phyloP scores from a whole-genome alignment of 2,113 vertebrate genomes.

The Ancistrus triradiatus region DNA sequence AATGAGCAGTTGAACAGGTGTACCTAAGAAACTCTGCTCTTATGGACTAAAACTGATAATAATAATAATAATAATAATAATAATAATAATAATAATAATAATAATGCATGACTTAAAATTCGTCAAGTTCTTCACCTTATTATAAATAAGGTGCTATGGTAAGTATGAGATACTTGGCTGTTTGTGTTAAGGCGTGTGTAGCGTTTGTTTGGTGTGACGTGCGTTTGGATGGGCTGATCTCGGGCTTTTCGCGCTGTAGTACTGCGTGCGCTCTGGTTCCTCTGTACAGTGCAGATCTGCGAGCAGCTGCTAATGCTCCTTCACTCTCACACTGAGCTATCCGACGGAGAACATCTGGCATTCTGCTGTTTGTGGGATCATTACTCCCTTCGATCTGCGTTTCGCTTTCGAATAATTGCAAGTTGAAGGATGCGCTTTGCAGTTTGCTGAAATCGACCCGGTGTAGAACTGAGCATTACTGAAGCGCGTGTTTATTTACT shows the following conservation, averaged over 20 bases:
- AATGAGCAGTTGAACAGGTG: too few relatives aligned
- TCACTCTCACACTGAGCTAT: not conserved
- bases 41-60: too few relatives aligned
- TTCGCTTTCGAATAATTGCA: not conserved
- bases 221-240: not conserved
- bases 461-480: not conserved
- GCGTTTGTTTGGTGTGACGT: not conserved
- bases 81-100: too few relatives aligned
- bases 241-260: not conserved
- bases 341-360: not conserved
- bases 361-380: not conserved
- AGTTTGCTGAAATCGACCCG: not conserved
- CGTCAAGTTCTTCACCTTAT: too few relatives aligned
- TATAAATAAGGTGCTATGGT: too few relatives aligned
- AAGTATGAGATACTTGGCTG: too few relatives aligned
- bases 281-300: not conserved
- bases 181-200: not conserved
- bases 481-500: not conserved
- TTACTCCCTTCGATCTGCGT: not conserved
- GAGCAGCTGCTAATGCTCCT: slow-evolving; percentile 1
- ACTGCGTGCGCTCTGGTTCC: not conserved
- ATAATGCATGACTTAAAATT: too few relatives aligned
- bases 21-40: too few relatives aligned
- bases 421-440: slow-evolving; percentile 1
- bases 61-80: too few relatives aligned